Evolutionary conservation across 2,797 vertebrate genomes (phyloP), one percentile per base, ranked within the genome.

Genomic region (Pempheris klunzingeri): DNA sequence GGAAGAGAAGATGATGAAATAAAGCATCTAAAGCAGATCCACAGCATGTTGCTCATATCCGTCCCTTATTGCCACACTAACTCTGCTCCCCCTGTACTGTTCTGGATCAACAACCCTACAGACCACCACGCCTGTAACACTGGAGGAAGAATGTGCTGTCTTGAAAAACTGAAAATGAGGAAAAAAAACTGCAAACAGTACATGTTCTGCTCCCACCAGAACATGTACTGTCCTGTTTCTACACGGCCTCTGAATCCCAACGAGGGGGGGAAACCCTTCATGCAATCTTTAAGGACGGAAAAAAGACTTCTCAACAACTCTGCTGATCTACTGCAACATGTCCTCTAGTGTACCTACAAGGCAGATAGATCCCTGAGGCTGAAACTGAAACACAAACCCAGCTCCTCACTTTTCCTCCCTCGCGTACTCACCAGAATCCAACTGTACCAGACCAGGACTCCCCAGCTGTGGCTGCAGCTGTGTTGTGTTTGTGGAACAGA

Each of bases 91-190:
- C 53, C 14, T 71, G 22, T 22, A 26, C n/a, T 49, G 26, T 17
- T 64, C n/a, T 26, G n/a, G 14, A n/a, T 72, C 69, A 67, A 61
- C 32, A 52, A 20, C 17, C 26, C 1, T 20, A n/a, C n/a, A n/a
- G n/a, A n/a, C n/a, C n/a, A n/a, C n/a, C n/a, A n/a, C n/a, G n/a
- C n/a, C n/a, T 24, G 34, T 22, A 26, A 41, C 36, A 17, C 36
- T 43, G 54, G 6, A 44, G 39, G 12, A 44, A 7, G 18, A 34
- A 18, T 4, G 15, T 41, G 28, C 20, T 30, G 54, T 32, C n/a
- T 52, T 13, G 4, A 20, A 41, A 32, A 26, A 17, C 4, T 53
- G 6, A 39, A 24, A 20, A 24, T 66, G 15, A 54, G 20, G 10
- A 5, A 12, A 50, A 26, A 57, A 34, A n/a, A n/a, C n/a, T n/a